A percentile compares a stretch with the other conserved stretches of the same genome.
phyloP scores from a whole-genome alignment of 2,113 vertebrate species.

The Serinus canaria region DNA sequence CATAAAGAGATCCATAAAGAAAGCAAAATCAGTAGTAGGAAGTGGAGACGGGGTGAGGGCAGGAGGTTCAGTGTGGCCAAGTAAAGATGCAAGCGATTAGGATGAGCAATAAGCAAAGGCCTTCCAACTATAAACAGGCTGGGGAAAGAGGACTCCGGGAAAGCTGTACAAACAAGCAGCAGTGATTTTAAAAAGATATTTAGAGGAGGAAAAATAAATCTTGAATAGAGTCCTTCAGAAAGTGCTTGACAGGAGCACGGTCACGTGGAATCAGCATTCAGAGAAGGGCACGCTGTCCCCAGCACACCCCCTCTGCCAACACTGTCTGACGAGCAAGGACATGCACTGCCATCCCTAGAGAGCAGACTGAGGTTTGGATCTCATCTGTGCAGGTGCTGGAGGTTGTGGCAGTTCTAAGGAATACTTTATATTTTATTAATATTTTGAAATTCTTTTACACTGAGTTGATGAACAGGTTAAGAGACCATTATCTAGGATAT shows the following conservation, averaged over 20 bases:
- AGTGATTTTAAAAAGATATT: not conserved
- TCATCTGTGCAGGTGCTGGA: not conserved
- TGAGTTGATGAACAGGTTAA: not conserved
- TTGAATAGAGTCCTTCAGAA: not conserved
- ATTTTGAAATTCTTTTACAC: not conserved
- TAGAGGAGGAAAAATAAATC: slow-evolving; percentile 29
- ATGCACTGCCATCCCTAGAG: not conserved
- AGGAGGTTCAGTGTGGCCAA: not conserved
- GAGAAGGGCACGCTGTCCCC: not conserved
- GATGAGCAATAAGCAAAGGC: slow-evolving; percentile 32
- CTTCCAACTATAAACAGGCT: slow-evolving; percentile 23
- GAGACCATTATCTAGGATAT: not conserved
- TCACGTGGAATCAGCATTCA: not conserved
- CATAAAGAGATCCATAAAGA: not conserved
- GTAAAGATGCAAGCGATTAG: not conserved
- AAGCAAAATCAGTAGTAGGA: not conserved
- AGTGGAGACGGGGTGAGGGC: not conserved
- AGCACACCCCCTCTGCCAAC: not conserved
- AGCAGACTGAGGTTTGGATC: not conserved
- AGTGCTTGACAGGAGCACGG: not conserved
- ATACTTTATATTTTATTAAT: not conserved
- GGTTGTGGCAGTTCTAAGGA: not conserved
- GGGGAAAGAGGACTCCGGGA: not conserved
- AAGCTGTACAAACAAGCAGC: slow-evolving; percentile 36
- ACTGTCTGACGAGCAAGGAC: accelerated